Base-by-base conservation (phyloP, 2,888 invertebrate species). In the Drosophila borealis region DNA sequence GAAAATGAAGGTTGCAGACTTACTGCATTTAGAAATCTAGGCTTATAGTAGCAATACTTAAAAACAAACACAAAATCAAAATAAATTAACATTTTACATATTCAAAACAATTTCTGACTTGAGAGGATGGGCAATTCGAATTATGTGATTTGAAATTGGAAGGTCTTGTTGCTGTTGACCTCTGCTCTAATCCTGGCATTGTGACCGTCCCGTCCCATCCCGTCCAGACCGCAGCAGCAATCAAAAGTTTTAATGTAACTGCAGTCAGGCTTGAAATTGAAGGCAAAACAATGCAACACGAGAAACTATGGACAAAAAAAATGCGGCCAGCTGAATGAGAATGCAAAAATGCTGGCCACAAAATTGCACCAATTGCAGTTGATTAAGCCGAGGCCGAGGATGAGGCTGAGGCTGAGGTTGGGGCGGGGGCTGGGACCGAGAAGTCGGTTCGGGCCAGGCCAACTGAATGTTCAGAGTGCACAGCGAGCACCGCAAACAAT, bases 331-430 rank as follows among this genome's bases (percentile, higher is more conserved):
- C 50, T 75, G 74, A 77, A 80, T 76, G 80, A 69, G 73, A 81
- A 73, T 87, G 73, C 81, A 75, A 73, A 83, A 87, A 84, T 66
- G 70, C 70, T 73, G 66, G 68, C 81, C 79, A 73, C 81, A 76
- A 81, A 80, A 80, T 81, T 80, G 80, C 87, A 69, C 76, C 83
- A 84, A 84, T 84, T 87, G 83, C 88, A 84, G 88, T 84, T 87
- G 83, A 84, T 84, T 84, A 87, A 84, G 88, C 85, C 80, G 42
- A 63, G 39, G 39, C 21, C 11, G 50, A 41, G 50, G 57, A 45
- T 9, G 36, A 61, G 59, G 42, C 54, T 8, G 19, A 39, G 33
- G 29, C 11, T 4, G 25, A 14, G 34, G 11, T 21, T 17, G 49
- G 34, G 25, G 9, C 21, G 5, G 53, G 10, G 9, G 34, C 37